Base-by-base conservation (phyloP, 1,140 invertebrate species). In the Nephotettix cincticeps region DNA sequence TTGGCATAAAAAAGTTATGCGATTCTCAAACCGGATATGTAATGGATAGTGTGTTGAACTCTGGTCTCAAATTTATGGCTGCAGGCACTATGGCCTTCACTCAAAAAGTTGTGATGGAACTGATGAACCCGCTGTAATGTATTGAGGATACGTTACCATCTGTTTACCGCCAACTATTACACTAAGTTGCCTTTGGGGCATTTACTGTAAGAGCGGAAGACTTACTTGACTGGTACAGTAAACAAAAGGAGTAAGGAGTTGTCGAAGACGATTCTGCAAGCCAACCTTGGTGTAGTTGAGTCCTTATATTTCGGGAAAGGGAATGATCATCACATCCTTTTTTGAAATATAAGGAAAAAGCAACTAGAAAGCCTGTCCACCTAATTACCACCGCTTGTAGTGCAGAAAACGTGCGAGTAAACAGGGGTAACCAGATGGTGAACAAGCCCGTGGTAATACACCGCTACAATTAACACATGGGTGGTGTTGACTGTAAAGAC, bases 401-500 rank as follows among this genome's bases (percentile, higher is more conserved):
- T 70, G 68, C 51, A 9, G 47, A 70, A 36, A 30, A 70, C 28
- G 14, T 14, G 32, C n/a, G 11, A 19, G 36, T 61, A 19, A 58
- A 11, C 17, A 70, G 54, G 11, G 17, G 54, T 27, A 23, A 30
- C 63, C 21, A 63, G 4, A 17, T 23, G 9, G 28, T 19, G 45
- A 32, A 17, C n/a, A 70, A 70, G 30, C 47, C 68, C 23, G 28
- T 58, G 32, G 17, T 70, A 19, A 61, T 70, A 23, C n/a, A 36
- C 63, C 14, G 28, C 21, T 70, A 70, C 30, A 70, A 70, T 27
- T 14, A 54, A 36, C 29, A 70, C 51, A 70, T 70, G 68, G 68
- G 54, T 36, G 68, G 68, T 47, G 68, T 70, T 19, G 68, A 70
- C 63, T 28, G 51, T 36, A 70, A 58, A 21, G 68, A 70, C 27